phyloP scores from a whole-genome alignment of 1,140 invertebrate species.

The Ganaspis sp. region DNA sequence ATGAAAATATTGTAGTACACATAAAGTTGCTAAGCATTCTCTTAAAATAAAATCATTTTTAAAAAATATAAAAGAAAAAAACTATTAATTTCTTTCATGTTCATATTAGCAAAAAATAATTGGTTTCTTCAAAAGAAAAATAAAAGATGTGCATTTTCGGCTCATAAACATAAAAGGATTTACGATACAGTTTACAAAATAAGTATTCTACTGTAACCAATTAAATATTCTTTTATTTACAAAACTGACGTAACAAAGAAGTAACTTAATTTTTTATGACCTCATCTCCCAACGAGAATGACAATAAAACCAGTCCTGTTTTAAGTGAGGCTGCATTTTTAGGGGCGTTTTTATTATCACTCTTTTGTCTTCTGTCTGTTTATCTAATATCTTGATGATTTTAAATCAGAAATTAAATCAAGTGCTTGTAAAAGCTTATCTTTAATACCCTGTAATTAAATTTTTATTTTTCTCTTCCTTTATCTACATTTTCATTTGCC shows the following conservation, averaged over 20 bases:
- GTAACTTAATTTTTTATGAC: conserved; percentile 2
- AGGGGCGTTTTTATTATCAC: not conserved
- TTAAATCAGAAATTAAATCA: conserved; percentile 1
- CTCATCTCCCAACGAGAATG: not conserved
- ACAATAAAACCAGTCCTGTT: not conserved
- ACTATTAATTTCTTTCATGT: too few relatives aligned
- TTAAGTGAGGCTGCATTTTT: not conserved
- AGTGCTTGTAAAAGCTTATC: not conserved
- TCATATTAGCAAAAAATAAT: too few relatives aligned
- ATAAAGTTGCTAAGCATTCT: too few relatives aligned
- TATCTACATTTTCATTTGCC: too few relatives aligned
- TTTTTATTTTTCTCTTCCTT: too few relatives aligned
- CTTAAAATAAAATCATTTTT: too few relatives aligned
- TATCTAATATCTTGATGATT: not conserved
- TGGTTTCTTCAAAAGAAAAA: too few relatives aligned
- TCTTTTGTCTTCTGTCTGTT: not conserved
- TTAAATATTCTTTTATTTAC: not conserved
- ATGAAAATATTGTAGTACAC: too few relatives aligned
- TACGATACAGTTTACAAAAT: not conserved
- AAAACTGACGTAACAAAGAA: not conserved
- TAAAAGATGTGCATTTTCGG: too few relatives aligned
- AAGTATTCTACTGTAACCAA: not conserved
- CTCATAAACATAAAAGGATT: too few relatives aligned
- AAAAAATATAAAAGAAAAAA: too few relatives aligned
- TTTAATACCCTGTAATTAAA: too few relatives aligned